Evolutionary conservation across 2,113 vertebrate species (phyloP), one percentile per base, ranked within the genome.

Genomic region (Nansenia antarctica): DNA sequence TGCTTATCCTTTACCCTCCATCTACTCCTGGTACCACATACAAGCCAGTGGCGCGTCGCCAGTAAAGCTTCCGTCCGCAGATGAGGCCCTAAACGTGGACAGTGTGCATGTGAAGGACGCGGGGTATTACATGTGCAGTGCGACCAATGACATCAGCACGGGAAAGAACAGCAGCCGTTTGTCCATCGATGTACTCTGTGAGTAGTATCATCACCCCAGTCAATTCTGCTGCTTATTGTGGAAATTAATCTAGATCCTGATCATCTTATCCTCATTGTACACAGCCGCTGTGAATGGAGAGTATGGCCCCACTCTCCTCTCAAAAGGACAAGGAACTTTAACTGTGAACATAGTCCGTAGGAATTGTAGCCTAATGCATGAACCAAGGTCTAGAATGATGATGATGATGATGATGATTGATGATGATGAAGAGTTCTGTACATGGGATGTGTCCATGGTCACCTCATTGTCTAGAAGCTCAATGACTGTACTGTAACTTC

Each of bases 181-280:
- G 14, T 82, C 74, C 73, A 62, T 92, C 65, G 0, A 67, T 11
- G 86, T 92, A 0, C 42, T 71, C 4, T 90, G 91, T 92, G 85
- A 90, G 91, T 90, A 58, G 11, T 60, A 4, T 58, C 2, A 2
- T 27, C 18, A 1, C 15, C 7, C 2, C 5, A 9, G 9, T 53
- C 6, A 30, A 27, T 2, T 2, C 15, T 49, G n/a, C 20, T 49
- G n/a, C n/a, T 49, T 49, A 49, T 20, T 49, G 45, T 22, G 14
- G 18, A n/a, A 47, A 47, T 47, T 15, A 15, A 49, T 20, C n/a
- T n/a, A 22, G 45, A 49, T 49, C 45, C n/a, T 49, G 11, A 20
- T 49, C n/a, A 22, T 49, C 45, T 2, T 49, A 49, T 15, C 45
- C 45, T 20, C 18, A 15, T 9, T 14, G n/a, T 49, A 42, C 39